Evolutionary conservation across 2,888 invertebrate genomes (phyloP), one percentile per base, ranked within the genome.

Genomic region (Chrysolina americana): DNA sequence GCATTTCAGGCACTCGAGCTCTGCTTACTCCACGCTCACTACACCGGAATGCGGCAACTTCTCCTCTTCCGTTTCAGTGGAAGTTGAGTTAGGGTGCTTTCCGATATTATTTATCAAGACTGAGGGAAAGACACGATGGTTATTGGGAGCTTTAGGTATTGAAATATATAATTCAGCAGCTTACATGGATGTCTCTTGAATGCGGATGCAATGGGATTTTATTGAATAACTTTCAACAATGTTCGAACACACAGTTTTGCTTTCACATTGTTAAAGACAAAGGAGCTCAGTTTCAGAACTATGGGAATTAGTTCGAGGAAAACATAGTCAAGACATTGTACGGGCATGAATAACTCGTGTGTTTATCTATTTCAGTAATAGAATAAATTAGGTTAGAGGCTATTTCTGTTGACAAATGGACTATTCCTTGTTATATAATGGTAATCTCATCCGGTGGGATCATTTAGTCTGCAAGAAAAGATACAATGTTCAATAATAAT

Each of bases 31-130:
- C 41, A n/a, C 50, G 70, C 50, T 70, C 74, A 56, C 74, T 66
- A 28, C n/a, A 19, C 28, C 19, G 68, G 68, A 74, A 74, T 74
- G 63, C 66, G 70, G 66, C 50, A 68, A 66, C 62, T 70, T 74
- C 66, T 74, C 65, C 66, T 66, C 66, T 74, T 68, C 66, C 74
- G 74, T 63, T 68, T 50, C 70, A 59, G 47, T 74, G 68, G 74
- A 66, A 50, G 63, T 74, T 66, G 68, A 68, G 70, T 74, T 74
- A 64, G 68, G 63, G 69, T 74, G 70, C 53, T 74, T 70, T 74
- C 70, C 62, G 66, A 74, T 74, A 59, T 59, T 59, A 59, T 59
- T 59, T 36, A 59, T 28, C 59, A 59, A 59, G 59, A 59, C 28
- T 59, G 8, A 59, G 59, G n/a, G 28, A n/a, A 9, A 50, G 50